These are phyloP conservation scores for Aricia artaxerxes DNA, from an alignment of 2,888 invertebrate genomes.

Conservation along the genomic window DNA sequence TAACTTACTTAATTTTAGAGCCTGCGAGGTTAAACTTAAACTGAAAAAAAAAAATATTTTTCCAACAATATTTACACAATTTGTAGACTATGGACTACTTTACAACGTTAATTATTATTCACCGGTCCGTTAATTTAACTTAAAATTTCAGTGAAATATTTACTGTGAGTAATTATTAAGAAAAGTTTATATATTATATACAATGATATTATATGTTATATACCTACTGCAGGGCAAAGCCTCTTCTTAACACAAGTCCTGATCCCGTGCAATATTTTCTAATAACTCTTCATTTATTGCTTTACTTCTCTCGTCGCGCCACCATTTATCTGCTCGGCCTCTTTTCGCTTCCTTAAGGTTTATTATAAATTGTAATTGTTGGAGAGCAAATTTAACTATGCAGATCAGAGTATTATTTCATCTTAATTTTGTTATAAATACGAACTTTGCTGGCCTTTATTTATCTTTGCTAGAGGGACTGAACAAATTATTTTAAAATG, in stretches of 20 bases:
- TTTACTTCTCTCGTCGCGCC: not conserved
- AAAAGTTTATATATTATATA: too few relatives aligned
- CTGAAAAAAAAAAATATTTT: too few relatives aligned
- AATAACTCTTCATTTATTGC: too few relatives aligned
- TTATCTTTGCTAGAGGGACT: not conserved
- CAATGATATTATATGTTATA: too few relatives aligned
- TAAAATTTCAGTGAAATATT: too few relatives aligned
- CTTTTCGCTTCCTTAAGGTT: not conserved
- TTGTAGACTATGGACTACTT: too few relatives aligned
- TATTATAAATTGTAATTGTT: not conserved
- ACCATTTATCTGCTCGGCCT: not conserved
- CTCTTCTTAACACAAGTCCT: not conserved
- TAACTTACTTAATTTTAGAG: too few relatives aligned
- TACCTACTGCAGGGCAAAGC: not conserved
- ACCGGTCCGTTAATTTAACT: too few relatives aligned
- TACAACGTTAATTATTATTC: too few relatives aligned
- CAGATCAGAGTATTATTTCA: not conserved
- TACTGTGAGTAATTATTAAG: too few relatives aligned
- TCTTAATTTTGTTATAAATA: not conserved
- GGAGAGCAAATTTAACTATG: not conserved
- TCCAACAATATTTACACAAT: too few relatives aligned
- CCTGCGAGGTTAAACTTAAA: too few relatives aligned
- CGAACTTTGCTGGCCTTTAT: not conserved
- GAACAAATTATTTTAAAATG: not conserved
- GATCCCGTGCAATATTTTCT: not conserved